A percentile compares a stretch with the other conserved stretches of the same genome.
Evolutionary conservation across 2,888 invertebrate genomes (phyloP).

Genomic region (Tipula helvola): DNA sequence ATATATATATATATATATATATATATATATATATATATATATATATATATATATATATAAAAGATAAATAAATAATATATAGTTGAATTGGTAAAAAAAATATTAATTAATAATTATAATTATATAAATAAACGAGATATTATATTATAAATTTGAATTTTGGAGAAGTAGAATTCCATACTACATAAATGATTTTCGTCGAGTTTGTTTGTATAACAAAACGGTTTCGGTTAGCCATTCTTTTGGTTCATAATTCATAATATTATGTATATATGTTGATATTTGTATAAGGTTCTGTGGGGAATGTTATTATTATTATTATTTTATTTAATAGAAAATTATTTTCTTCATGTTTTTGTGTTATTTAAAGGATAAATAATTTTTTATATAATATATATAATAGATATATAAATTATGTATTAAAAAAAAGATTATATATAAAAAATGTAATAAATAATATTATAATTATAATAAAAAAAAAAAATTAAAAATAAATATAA

Average conservation of each 20-base stretch:
- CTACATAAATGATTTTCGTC: not conserved
- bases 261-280: not conserved
- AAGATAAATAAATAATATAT: not conserved
- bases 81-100: not conserved
- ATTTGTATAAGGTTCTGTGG: not conserved
- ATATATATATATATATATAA: not conserved
- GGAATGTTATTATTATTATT: not conserved
- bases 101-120: not conserved
- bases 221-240: not conserved
- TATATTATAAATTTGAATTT: not conserved
- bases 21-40: not conserved
- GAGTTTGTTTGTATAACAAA: not conserved
- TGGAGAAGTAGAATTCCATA: not conserved
- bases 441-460: not conserved
- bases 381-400: not conserved
- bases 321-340: not conserved
- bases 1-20: not conserved
- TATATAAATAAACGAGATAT: not conserved
- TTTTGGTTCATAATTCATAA: not conserved
- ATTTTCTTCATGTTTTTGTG: not conserved
- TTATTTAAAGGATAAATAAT: not conserved
- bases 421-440: not conserved
- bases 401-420: not conserved
- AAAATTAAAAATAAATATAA: not conserved
- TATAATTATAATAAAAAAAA: not conserved